A percentile compares a stretch with the other conserved stretches of the same genome.
phyloP scores from a whole-genome alignment of 2,888 invertebrate genomes.

The Drosophila mimica region DNA sequence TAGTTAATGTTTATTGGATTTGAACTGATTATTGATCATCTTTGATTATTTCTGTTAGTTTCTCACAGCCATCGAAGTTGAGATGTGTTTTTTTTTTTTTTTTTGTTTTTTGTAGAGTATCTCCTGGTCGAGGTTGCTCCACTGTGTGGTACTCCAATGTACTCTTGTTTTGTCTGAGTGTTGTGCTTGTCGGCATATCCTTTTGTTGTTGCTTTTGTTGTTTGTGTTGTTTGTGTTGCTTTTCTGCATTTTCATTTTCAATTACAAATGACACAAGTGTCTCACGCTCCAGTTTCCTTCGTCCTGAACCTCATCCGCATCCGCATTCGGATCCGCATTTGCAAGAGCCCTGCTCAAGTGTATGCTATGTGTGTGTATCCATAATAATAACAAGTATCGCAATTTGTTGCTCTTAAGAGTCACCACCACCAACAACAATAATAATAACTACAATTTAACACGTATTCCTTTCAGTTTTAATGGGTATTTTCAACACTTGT shows the following conservation, averaged over 20 bases:
- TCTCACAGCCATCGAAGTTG: not conserved
- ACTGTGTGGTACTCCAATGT: not conserved
- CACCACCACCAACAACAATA: slow-evolving; percentile 21
- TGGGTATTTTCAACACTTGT: slow-evolving; percentile 12
- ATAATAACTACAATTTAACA: slow-evolving; percentile 53
- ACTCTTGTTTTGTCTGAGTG: slow-evolving; percentile 26
- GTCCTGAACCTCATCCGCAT: slow-evolving; percentile 22
- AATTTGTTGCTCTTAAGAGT: slow-evolving; percentile 63
- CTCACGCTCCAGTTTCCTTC: slow-evolving; percentile 74
- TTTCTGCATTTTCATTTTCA: slow-evolving; percentile 77
- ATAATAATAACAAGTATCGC: slow-evolving; percentile 68
- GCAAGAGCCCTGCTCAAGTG: slow-evolving; percentile 21
- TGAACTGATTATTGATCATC: not conserved
- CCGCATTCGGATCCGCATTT: not conserved
- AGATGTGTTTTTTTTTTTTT: not conserved
- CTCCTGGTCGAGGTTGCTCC: not conserved
- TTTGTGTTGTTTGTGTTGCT: slow-evolving; percentile 21
- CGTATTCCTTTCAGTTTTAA: slow-evolving; percentile 37
- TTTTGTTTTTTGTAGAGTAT: not conserved
- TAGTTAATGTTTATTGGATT: not conserved
- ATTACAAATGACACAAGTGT: slow-evolving; percentile 80
- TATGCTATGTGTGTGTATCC: slow-evolving; percentile 32
- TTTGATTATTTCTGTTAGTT: not conserved
- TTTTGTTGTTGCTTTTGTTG: slow-evolving; percentile 64
- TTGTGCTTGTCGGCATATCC: slow-evolving; percentile 42